Base-by-base conservation (phyloP, 37 sponge, comb jelly and placozoan species). In the Diacarnus erythraeanus region DNA sequence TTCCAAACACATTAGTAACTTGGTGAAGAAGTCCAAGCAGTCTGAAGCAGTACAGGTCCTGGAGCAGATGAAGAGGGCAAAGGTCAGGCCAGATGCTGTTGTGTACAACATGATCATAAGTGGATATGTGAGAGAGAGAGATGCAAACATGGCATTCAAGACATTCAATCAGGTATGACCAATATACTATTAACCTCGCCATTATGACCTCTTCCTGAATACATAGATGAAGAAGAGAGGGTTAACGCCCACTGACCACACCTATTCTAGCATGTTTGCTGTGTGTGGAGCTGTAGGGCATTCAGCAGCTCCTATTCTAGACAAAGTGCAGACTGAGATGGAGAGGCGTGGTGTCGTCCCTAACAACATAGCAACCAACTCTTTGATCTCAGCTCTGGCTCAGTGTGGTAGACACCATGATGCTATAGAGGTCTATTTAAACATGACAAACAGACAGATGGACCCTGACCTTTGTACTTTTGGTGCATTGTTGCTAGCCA, bases 211-310 rank as follows among this genome's bases (percentile, higher is more conserved):
- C n/a, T n/a, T n/a, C n/a, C n/a, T n/a, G 37, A 35, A 3, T 74
- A 61, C 37, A 10, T 30, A 91, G 92, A 8, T 91, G 47, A 91
- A 91, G 92, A 91, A 91, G 72, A 56, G 84, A 27, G 70, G 36
- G 1, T 57, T 91, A 0, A 22, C 69, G 8, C 92, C 92, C 20
- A 73, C 80, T 31, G 70, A 91, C 34, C 79, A 61, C 64, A 91
- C 87, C 37, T 91, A 91, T 70, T 69, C 84, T 42, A 86, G 87
- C 76, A 42, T 91, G 57, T 83, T 91, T 64, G 59, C 41, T 10
- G 87, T 71, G 21, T 91, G 87, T 71, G 76, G 81, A 21, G 77
- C 42, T n/a, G 76, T 78, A 18, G 91, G 91, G 2, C 77, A 58
- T 8, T 23, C 42, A 40, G 41, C 83, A 15, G 40, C 21, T 9